Percentiles rank a stretch among this genome's conserved stretches.
phyloP scores from a whole-genome alignment of 2,797 vertebrate species.

The Bradypus variegatus region DNA sequence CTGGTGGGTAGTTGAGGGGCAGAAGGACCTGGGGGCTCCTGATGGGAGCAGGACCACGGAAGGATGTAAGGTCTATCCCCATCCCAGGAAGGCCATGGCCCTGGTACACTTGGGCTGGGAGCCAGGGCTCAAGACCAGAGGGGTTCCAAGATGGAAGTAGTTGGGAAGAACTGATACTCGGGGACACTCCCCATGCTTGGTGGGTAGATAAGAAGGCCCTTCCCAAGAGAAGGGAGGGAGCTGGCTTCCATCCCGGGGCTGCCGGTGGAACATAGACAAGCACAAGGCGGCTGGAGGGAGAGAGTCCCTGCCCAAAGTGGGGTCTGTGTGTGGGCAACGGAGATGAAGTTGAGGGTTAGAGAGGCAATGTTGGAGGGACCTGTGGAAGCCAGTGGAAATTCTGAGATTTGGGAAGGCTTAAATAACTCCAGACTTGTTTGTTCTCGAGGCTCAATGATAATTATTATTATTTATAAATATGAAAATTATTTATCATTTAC shows the following conservation, averaged over 20 bases:
- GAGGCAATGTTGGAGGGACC: not conserved
- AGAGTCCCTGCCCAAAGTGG: not conserved
- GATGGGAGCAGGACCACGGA: not conserved
- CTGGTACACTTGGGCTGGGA: accelerated
- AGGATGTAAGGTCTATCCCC: not conserved
- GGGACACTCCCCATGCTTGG: not conserved
- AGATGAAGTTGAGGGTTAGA: not conserved
- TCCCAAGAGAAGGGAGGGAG: too few relatives aligned
- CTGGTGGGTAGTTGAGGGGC: too few relatives aligned
- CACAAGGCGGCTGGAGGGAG: not conserved
- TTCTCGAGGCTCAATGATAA: not conserved
- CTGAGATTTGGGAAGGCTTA: not conserved
- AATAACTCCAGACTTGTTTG: not conserved
- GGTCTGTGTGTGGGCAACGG: not conserved
- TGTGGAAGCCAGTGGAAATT: not conserved
- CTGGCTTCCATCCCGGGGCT: not conserved
- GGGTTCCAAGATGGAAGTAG: not conserved
- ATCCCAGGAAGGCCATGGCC: not conserved
- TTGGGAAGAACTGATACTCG: not conserved
- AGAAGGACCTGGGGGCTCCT: not conserved
- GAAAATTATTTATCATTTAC: not conserved
- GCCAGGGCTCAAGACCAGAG: not conserved
- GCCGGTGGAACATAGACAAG: not conserved
- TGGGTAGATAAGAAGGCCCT: not conserved
- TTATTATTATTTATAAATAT: not conserved